A percentile compares a stretch with the other conserved stretches of the same genome.
These are phyloP conservation scores for Lasiommata megera DNA, from an alignment of 2,888 invertebrate species.

Conservation along the genomic window DNA sequence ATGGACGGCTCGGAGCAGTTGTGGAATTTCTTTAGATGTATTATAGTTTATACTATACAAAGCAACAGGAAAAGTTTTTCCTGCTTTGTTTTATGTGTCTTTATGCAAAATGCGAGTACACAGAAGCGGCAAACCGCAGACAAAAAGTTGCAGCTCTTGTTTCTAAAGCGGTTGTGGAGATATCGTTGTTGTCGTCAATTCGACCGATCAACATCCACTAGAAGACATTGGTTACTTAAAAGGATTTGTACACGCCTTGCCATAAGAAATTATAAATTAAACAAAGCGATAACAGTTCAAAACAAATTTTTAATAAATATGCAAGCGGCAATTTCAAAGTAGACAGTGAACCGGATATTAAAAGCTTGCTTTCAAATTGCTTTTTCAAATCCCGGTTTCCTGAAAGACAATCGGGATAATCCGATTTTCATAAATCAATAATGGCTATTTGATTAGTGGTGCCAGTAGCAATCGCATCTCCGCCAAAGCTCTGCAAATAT, in stretches of 20 bases:
- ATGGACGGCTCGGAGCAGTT: slow-evolving; percentile 24
- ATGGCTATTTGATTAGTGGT: too few relatives aligned
- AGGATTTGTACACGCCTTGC: too few relatives aligned
- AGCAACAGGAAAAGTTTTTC: slow-evolving; percentile 8
- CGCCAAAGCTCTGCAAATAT: too few relatives aligned
- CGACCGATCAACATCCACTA: too few relatives aligned
- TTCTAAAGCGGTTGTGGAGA: not conserved
- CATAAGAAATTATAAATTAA: not conserved
- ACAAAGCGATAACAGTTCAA: not conserved
- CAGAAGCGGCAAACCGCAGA: not conserved
- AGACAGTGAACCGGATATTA: not conserved
- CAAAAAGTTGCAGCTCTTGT: slow-evolving; percentile 1
- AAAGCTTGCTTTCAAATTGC: not conserved
- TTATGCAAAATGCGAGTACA: not conserved
- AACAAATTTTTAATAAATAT: not conserved
- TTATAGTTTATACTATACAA: slow-evolving; percentile 9
- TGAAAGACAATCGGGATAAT: not conserved
- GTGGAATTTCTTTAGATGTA: slow-evolving; percentile 16
- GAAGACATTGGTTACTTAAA: too few relatives aligned
- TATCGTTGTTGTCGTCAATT: too few relatives aligned
- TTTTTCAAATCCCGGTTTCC: too few relatives aligned
- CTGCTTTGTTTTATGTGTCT: slow-evolving; percentile 8
- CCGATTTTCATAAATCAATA: too few relatives aligned
- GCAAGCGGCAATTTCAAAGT: not conserved
- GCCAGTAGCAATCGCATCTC: too few relatives aligned